A percentile compares a stretch with the other conserved stretches of the same genome.
These are phyloP conservation scores for Brachypterus glaber DNA, from an alignment of 2,888 invertebrate species.

Conservation along the genomic window DNA sequence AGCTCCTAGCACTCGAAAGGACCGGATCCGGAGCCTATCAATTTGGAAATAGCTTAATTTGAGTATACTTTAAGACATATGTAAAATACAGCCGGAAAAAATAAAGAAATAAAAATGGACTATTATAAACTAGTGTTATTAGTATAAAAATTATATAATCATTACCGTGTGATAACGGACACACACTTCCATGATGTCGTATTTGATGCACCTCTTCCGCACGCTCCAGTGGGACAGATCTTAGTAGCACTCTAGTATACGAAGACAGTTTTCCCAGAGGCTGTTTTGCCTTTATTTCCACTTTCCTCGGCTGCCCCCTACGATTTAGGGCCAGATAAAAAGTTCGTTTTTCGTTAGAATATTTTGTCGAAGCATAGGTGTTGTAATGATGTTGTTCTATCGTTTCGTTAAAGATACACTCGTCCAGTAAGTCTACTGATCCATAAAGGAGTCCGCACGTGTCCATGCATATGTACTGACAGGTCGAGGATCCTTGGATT, in stretches of 20 bases:
- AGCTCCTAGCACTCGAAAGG: no score
- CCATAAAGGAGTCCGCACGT: constrained; percentile 78
- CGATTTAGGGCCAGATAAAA: constrained; percentile 69
- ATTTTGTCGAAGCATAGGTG: constrained; percentile 69
- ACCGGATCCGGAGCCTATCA: no score
- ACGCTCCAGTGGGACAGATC: constrained; percentile 46
- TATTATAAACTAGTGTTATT: no score
- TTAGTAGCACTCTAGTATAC: constrained; percentile 63
- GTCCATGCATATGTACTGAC: constrained; percentile 84
- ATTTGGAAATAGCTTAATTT: no score
- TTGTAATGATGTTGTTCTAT: constrained; percentile 79
- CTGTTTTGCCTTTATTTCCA: constrained; percentile 56
- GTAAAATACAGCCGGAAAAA: no score
- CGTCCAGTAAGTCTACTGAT: constrained; percentile 75
- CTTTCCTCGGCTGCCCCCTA: constrained; percentile 60
- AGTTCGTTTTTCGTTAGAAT: constrained; percentile 60
- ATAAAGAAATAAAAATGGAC: no score
- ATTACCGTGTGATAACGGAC: constrained; percentile 22
- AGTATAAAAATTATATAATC: no score
- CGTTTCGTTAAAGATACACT: constrained; percentile 78
- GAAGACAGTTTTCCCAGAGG: constrained; percentile 64
- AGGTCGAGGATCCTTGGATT: constrained; percentile 80
- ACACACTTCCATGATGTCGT: constrained; percentile 34
- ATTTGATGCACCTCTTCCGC: constrained; percentile 44
- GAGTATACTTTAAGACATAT: no score